Conservation (phyloP, 2,888 invertebrate genomes). For the Alloscopus bannaensis region DNA sequence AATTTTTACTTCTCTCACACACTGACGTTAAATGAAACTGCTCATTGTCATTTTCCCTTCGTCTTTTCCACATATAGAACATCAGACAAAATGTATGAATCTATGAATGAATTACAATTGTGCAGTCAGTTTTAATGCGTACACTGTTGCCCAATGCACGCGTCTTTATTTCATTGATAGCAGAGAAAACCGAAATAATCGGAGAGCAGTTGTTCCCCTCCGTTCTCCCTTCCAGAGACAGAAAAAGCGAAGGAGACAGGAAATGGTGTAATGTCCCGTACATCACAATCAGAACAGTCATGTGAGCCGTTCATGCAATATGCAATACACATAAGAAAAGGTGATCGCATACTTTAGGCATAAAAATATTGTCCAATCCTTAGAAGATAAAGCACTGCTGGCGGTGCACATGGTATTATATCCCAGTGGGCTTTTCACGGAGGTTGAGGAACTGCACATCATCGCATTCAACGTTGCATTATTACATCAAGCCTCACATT, state of each 20-base stretch:
- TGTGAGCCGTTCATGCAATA: not conserved
- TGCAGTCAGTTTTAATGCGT: constrained; percentile 28
- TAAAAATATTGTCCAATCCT: not conserved
- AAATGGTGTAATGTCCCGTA: constrained; percentile 40
- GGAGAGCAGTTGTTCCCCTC: not conserved
- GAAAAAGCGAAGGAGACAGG: constrained; percentile 17
- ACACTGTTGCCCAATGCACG: not conserved
- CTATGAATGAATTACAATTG: constrained; percentile 25
- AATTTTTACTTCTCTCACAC: not conserved
- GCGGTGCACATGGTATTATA: constrained; percentile 33
- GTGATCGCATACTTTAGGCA: not conserved
- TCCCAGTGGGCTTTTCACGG: constrained; percentile 19
- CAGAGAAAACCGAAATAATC: no score
- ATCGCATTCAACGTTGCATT: constrained; percentile 27
- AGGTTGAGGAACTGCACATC: constrained; percentile 43
- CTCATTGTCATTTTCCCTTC: constrained; percentile 15
- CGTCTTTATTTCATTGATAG: no score
- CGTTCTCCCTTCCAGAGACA: not conserved
- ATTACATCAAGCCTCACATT: constrained; percentile 23
- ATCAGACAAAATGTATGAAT: constrained; percentile 23
- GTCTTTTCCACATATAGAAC: not conserved
- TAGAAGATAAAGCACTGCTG: constrained; percentile 12
- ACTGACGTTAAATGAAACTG: constrained; percentile 4
- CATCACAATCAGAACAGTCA: constrained; percentile 21
- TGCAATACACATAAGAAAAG: not conserved